Base-by-base conservation (phyloP, 2,113 vertebrate species). In the Trogon melanurus region DNA sequence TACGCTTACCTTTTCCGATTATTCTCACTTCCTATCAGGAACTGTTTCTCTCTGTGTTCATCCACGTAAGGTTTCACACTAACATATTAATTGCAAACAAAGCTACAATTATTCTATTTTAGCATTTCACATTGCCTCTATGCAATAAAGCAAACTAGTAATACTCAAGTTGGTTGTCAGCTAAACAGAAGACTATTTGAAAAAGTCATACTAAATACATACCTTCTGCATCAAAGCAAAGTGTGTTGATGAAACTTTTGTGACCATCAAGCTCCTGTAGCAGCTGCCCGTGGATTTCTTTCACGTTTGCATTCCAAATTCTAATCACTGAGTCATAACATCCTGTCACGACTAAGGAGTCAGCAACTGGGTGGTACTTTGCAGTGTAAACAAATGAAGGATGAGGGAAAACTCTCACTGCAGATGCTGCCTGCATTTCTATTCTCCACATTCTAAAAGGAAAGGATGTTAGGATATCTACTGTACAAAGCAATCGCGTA, bases 211-310 rank as follows among this genome's bases (percentile, higher is more conserved):
- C 23, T 41, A 85, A 38, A 41, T 36, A 94, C 85, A 21, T 98
- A 99, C 99, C 99, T 98, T 99, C 99, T 45, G 94, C 86, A 98
- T 99, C 99, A 96, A 99, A 99, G 94, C 99, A 99, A 88, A 99
- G 83, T 1, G 98, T 98, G 95, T 99, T 99, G 97, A 99, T 98
- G 90, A 99, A 99, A 94, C 98, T 98, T 96, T 88, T 97, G 97
- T 99, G 99, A 51, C 98, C 98, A 66, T 99, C 98, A 84, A 99
- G 98, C 95, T 99, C 99, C 94, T 98, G 99, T n/a, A 99, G 95
- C 73, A 99, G 96, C 36, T 98, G 98, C 32, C 99, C 99, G 67
- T 99, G 98, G 53, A 98, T 97, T 51, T 99, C 98, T 32, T 96
- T 95, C 10, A 98, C 97, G 19, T 99, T 98, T 18, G 99, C 96